Percentiles rank a stretch among this genome's conserved stretches.
Evolutionary conservation across 2,113 vertebrate species (phyloP).

Genomic region (Anser cygnoides): DNA sequence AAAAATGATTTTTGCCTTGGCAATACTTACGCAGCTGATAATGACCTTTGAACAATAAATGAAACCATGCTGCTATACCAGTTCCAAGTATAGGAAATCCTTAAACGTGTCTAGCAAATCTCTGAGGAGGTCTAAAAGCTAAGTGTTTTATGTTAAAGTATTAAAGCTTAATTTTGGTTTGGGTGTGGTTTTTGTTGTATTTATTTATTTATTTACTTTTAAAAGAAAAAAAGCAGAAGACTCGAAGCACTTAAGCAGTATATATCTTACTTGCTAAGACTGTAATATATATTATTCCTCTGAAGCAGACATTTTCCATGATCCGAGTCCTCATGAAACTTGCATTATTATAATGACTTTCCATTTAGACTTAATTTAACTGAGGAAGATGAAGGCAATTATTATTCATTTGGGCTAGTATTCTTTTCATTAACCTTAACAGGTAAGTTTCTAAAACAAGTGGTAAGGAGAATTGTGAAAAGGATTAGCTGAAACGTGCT

Average conservation of each 20-base stretch:
- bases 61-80: not conserved
- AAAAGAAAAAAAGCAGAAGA: not conserved
- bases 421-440: slow-evolving; percentile 38
- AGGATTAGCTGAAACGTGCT: not conserved
- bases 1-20: not conserved
- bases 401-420: slow-evolving; percentile 13
- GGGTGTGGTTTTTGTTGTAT: not conserved
- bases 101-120: not conserved
- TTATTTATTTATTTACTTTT: not conserved
- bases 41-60: not conserved
- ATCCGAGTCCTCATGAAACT: slow-evolving; percentile 7
- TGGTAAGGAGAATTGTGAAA: not conserved
- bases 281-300: not conserved
- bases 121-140: not conserved
- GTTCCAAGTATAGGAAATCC: not conserved
- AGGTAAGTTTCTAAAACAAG: not conserved
- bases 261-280: not conserved
- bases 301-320: slow-evolving; percentile 8
- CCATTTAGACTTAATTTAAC: slow-evolving; percentile 6
- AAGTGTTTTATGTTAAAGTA: not conserved
- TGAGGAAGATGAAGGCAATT: slow-evolving; percentile 35
- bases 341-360: not conserved
- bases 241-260: not conserved
- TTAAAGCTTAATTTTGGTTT: not conserved
- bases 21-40: not conserved